Percentiles rank a stretch among this genome's conserved stretches.
Evolutionary conservation across 2,888 invertebrate species (phyloP).

Genomic region (Sepiola atlantica): DNA sequence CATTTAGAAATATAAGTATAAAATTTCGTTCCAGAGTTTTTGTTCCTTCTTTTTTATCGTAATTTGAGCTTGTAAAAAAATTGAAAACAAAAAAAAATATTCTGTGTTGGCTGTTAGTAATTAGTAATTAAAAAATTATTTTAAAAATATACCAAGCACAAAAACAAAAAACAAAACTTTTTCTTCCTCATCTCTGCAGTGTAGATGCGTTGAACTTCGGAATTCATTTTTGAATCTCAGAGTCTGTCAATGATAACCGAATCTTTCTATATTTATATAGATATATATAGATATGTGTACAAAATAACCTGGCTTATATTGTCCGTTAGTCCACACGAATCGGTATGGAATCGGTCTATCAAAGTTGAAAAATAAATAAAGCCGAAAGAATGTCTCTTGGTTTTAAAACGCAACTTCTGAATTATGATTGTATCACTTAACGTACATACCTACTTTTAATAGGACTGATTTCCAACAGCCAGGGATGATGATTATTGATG

Average conservation of each 20-base stretch:
- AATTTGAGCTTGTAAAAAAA: background rate
- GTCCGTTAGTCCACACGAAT: background rate
- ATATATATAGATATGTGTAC: too few species aligned
- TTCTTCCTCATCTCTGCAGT: background rate
- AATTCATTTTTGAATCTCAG: background rate
- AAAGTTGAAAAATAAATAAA: background rate
- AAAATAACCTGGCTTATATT: background rate
- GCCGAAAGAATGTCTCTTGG: conserved; percentile 32
- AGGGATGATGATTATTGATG: background rate
- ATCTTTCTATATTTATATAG: background rate
- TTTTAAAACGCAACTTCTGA: background rate
- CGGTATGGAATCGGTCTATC: background rate
- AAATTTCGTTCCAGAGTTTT: background rate
- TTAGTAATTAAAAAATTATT: background rate
- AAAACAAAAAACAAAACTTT: background rate
- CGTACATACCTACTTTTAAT: conserved; percentile 7
- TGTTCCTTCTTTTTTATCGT: background rate
- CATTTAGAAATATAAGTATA: background rate
- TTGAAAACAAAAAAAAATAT: background rate
- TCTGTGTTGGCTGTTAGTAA: background rate
- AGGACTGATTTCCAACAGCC: background rate
- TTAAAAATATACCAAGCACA: background rate
- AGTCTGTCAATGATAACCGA: background rate
- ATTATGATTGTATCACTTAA: background rate
- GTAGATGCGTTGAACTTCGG: background rate